Conservation (phyloP, 2,113 vertebrate species). For the Mungos mungo region DNA sequence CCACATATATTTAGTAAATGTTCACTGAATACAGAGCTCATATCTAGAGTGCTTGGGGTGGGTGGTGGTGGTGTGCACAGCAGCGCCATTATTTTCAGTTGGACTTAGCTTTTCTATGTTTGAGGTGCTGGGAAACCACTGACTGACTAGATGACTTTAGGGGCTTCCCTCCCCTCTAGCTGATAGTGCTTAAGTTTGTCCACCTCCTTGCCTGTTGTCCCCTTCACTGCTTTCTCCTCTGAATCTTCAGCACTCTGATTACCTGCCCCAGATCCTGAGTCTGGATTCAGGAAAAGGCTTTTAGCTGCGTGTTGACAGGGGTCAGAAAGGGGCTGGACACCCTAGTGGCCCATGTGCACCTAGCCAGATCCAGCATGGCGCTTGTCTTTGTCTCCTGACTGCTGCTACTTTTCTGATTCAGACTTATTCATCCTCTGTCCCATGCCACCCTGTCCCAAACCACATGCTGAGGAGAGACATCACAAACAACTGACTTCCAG, state of each 20-base stretch:
- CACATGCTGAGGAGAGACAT: not conserved
- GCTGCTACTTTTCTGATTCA: too few species aligned
- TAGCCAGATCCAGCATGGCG: too few species aligned
- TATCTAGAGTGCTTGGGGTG: not conserved
- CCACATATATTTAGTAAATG: not conserved
- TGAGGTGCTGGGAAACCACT: not conserved
- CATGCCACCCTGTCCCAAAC: not conserved
- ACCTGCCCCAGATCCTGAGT: not conserved
- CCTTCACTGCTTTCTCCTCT: not conserved
- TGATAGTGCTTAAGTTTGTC: not conserved
- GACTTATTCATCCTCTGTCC: not conserved
- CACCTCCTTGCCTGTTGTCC: accelerated
- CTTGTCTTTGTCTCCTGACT: not conserved
- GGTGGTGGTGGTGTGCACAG: not conserved
- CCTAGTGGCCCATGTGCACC: accelerated
- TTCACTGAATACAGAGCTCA: not conserved
- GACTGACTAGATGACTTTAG: not conserved
- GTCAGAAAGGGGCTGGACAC: not conserved
- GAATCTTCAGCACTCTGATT: not conserved
- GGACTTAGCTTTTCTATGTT: not conserved
- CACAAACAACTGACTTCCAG: not conserved
- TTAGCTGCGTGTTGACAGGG: not conserved
- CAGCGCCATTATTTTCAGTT: not conserved
- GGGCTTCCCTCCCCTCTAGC: not conserved
- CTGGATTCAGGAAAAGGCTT: not conserved